Conservation (phyloP, 1,140 invertebrate genomes). For the Eufriesea mexicana region DNA sequence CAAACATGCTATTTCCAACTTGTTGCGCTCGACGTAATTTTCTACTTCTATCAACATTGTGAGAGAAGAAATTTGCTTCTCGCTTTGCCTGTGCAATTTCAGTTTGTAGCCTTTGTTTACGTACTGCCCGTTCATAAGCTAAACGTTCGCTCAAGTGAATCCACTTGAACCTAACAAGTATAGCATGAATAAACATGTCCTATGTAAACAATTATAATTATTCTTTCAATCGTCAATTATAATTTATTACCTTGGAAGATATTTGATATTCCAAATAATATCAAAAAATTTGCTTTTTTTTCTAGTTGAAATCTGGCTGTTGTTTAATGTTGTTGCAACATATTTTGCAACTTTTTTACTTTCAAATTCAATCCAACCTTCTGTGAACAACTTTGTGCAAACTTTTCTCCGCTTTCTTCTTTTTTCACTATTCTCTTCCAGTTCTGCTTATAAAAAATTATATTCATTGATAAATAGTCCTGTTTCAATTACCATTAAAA, state of each 20-base stretch:
- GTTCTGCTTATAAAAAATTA: constrained; percentile 48
- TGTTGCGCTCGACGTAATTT: constrained; percentile 84
- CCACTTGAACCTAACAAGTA: constrained; percentile 92
- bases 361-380: constrained; percentile 98
- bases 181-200: not conserved
- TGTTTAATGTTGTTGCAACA: constrained; percentile 92
- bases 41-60: constrained; percentile 91
- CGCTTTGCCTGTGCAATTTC: constrained; percentile 96
- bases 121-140: constrained; percentile 94
- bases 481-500: not conserved
- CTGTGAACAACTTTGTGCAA: constrained; percentile 88
- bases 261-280: constrained; percentile 97
- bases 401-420: constrained; percentile 84
- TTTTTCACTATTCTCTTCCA: constrained; percentile 74
- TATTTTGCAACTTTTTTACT: constrained; percentile 94
- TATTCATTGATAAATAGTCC: not conserved
- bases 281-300: constrained; percentile 95
- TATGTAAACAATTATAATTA: not conserved
- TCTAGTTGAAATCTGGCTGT: constrained; percentile 92
- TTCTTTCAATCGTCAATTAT: not conserved
- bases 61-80: constrained; percentile 92
- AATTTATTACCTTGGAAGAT: constrained; percentile 87
- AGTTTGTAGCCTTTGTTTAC: constrained; percentile 91
- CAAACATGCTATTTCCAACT: constrained; percentile 64
- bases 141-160: constrained; percentile 95